Percentiles rank a stretch among this genome's conserved stretches.
phyloP scores from a whole-genome alignment of 2,888 invertebrate species.

The Corythucha ciliata region DNA sequence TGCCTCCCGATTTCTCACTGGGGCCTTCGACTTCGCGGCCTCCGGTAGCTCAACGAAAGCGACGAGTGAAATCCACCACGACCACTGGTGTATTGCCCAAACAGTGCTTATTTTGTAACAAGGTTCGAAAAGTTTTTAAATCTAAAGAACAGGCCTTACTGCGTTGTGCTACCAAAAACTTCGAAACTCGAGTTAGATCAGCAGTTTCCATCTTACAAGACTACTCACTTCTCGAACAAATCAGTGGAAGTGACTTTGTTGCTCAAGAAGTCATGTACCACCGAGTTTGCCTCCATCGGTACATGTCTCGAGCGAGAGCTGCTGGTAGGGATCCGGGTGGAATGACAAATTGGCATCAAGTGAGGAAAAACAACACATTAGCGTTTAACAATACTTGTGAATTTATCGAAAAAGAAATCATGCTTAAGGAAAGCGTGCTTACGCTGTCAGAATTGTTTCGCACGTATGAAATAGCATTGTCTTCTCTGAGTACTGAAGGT shows the following conservation, averaged over 20 bases:
- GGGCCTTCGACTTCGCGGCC: too few species aligned
- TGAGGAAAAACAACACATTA: too few species aligned
- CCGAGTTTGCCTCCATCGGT: background rate
- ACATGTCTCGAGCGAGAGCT: background rate
- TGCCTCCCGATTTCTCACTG: too few species aligned
- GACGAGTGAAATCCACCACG: background rate
- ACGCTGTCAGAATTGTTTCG: background rate
- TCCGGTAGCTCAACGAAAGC: too few species aligned
- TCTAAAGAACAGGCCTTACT: slow-evolving; percentile 1
- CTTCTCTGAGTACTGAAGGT: too few species aligned
- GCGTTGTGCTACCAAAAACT: background rate
- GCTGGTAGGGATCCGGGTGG: too few species aligned
- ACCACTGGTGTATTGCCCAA: background rate
- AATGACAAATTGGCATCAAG: too few species aligned
- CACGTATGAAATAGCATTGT: too few species aligned
- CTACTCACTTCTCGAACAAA: background rate
- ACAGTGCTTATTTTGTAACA: slow-evolving; percentile 1
- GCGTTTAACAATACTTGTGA: background rate
- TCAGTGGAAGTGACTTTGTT: background rate
- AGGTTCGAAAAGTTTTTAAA: background rate
- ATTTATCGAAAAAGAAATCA: background rate
- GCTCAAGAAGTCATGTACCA: slow-evolving; percentile 6
- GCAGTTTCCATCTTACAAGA: background rate
- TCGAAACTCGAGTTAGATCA: background rate
- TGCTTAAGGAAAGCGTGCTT: slow-evolving; percentile 1